Evolutionary conservation across 2,113 vertebrate genomes (phyloP).

Genomic region (Lates calcarifer): DNA sequence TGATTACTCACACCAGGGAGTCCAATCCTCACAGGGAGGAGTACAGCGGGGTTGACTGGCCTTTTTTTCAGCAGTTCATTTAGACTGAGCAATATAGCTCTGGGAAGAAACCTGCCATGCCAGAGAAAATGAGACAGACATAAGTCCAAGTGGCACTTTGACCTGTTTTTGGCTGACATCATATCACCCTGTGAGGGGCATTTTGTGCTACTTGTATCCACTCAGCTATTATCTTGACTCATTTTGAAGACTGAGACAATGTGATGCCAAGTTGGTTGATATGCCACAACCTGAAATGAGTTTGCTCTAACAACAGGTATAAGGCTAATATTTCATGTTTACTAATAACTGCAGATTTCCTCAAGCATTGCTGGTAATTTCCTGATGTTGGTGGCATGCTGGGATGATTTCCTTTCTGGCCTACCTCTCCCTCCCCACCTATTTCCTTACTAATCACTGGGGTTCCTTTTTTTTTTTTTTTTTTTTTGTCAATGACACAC

Average conservation of each 20-base stretch:
- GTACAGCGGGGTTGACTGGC: neutral
- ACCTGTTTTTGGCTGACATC: conserved; percentile 20
- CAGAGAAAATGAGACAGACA: conserved; percentile 3
- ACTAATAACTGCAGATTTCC: conserved; percentile 21
- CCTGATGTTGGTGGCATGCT: conserved; percentile 32
- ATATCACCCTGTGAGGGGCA: neutral
- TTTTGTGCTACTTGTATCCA: neutral
- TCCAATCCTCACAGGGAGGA: neutral
- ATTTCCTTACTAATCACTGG: conserved; percentile 22
- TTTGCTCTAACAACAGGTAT: neutral
- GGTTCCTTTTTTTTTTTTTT: neutral
- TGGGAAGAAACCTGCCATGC: conserved; percentile 4
- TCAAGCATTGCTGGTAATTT: conserved; percentile 22
- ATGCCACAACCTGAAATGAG: neutral
- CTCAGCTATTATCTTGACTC: neutral
- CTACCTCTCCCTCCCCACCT: neutral
- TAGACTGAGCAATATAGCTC: conserved; percentile 11
- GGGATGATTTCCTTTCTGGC: conserved; percentile 15
- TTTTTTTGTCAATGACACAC: conserved; percentile 5
- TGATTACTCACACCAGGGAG: conserved; percentile 10
- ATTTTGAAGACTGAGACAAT: neutral
- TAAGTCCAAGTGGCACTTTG: conserved; percentile 15
- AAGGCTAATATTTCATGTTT: conserved; percentile 11
- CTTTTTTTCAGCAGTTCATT: conserved; percentile 13
- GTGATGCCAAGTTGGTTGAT: neutral